These are phyloP conservation scores for Kuschelorhynchus macadamiae DNA, from an alignment of 2,888 invertebrate species.

Conservation along the genomic window DNA sequence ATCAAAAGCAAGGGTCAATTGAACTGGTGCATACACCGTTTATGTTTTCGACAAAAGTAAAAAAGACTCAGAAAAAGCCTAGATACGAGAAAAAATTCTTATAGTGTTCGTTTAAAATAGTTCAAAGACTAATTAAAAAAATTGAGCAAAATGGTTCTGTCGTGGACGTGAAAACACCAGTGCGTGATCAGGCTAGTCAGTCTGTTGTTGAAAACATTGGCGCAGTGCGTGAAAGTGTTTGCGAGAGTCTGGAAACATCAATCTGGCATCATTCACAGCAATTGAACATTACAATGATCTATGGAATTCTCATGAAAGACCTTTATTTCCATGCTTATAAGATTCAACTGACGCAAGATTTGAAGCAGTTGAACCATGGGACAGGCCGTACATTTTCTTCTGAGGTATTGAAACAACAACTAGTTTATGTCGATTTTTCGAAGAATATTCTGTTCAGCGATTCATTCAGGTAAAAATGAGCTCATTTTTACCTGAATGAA, in stretches of 20 bases:
- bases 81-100: no score
- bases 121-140: slow-evolving; percentile 29
- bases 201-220: not conserved
- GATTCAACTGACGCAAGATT: slow-evolving; percentile 34
- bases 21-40: no score
- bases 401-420: not conserved
- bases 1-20: no score
- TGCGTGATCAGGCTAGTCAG: not conserved
- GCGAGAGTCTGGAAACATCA: slow-evolving; percentile 42
- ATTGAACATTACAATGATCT: not conserved
- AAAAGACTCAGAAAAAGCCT: no score
- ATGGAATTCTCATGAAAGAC: slow-evolving; percentile 33
- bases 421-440: not conserved
- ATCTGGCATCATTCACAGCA: no score
- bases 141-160: slow-evolving; percentile 37
- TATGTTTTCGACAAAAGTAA: no score
- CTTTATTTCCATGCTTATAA: slow-evolving; percentile 34
- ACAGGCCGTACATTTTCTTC: not conserved
- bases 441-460: no score
- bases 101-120: no score
- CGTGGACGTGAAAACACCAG: slow-evolving; percentile 1
- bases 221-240: slow-evolving; percentile 51
- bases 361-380: slow-evolving; percentile 27
- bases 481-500: no score
- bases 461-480: no score